Evolutionary conservation across 2,113 vertebrate species (phyloP).

Genomic region (Pheucticus melanocephalus): DNA sequence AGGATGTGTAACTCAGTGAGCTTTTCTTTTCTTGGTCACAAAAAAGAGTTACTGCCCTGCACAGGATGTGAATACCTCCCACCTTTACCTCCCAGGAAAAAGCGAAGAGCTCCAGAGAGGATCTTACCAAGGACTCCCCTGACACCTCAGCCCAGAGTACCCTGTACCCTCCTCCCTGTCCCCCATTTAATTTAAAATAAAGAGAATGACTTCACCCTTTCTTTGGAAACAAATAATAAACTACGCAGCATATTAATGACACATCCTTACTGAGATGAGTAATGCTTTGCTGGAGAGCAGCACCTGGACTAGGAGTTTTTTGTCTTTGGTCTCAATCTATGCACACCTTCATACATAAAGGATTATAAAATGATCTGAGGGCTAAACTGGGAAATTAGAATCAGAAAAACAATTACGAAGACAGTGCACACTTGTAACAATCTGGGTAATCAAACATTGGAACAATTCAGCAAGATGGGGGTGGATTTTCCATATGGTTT

Average conservation of each 20-base stretch:
- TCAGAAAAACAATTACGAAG: not conserved
- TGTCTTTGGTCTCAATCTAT: not conserved
- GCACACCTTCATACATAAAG: not conserved
- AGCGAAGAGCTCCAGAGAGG: not conserved
- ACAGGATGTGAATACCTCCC: not conserved
- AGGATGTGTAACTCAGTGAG: not conserved
- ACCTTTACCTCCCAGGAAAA: not conserved
- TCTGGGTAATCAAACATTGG: constrained; percentile 19
- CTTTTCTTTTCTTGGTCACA: not conserved
- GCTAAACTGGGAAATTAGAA: not conserved
- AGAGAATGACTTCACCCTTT: not conserved
- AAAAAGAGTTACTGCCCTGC: not conserved
- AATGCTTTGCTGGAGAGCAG: not conserved
- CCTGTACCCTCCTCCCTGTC: fast-evolving
- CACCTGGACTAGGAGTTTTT: not conserved
- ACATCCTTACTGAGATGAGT: not conserved
- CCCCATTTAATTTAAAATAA: not conserved
- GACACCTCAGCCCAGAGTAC: not conserved
- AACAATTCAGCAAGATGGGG: not conserved
- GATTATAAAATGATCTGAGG: not conserved
- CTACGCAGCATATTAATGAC: not conserved
- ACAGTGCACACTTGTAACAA: not conserved
- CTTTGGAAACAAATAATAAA: not conserved
- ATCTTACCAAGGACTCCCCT: not conserved
- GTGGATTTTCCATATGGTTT: not conserved